Evolutionary conservation across 2,113 vertebrate species (phyloP).

Genomic region (Nothobranchius kuhntae): DNA sequence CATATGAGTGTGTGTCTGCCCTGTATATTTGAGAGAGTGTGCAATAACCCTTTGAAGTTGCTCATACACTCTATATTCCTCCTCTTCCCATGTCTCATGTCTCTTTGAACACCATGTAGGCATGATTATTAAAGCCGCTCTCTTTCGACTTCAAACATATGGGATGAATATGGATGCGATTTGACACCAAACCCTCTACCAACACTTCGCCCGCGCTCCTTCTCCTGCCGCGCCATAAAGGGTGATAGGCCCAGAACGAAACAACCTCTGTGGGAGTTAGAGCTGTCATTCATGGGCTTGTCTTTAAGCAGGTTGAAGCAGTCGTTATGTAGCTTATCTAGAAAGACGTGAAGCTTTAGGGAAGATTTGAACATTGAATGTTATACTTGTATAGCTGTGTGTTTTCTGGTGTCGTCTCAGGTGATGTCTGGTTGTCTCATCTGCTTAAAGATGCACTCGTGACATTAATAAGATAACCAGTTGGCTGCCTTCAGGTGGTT

Average conservation of each 20-base stretch:
- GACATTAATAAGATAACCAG: slow-evolving; percentile 1
- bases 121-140: slow-evolving; percentile 69
- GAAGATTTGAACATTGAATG: slow-evolving; percentile 4
- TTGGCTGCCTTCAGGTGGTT: not conserved
- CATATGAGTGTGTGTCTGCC: slow-evolving; percentile 33
- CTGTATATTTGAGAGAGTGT: slow-evolving; percentile 40
- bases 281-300: slow-evolving; percentile 25
- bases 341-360: slow-evolving; percentile 15
- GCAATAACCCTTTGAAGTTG: slow-evolving; percentile 68
- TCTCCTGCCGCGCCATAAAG: slow-evolving; percentile 20
- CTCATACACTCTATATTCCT: slow-evolving; percentile 63
- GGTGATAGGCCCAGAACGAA: slow-evolving; percentile 18
- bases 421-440: slow-evolving; percentile 12
- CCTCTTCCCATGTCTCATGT: slow-evolving; percentile 60
- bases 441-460: not conserved
- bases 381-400: not conserved
- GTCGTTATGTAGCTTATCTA: slow-evolving; percentile 9
- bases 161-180: slow-evolving; percentile 69
- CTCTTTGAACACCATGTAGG: slow-evolving; percentile 72
- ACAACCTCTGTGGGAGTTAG: slow-evolving; percentile 18
- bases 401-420: slow-evolving; percentile 6
- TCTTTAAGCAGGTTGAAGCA: slow-evolving; percentile 27
- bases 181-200: slow-evolving; percentile 45
- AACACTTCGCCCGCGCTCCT: slow-evolving; percentile 14
- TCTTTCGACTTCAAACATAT: slow-evolving; percentile 72